phyloP scores from a whole-genome alignment of 2,113 vertebrate genomes.

The Forbesichthys agassizii region DNA sequence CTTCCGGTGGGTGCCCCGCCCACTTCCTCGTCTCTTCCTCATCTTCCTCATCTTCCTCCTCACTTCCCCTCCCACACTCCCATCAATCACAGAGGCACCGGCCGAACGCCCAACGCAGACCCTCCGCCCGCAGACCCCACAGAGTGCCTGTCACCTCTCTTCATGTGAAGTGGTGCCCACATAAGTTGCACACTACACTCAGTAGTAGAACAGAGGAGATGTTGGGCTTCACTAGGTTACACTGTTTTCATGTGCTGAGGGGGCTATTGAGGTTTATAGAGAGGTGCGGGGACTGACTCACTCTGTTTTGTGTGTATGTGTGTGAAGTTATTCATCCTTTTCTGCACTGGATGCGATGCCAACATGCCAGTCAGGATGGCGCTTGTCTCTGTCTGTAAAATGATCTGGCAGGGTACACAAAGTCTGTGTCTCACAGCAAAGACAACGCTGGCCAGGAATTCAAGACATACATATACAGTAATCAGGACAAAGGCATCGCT shows the following conservation, averaged over 20 bases:
- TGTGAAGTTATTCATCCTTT: constrained; percentile 37
- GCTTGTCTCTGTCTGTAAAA: constrained; percentile 16
- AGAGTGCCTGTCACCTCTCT: too few relatives aligned
- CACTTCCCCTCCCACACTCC: constrained; percentile 74
- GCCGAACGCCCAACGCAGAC: constrained; percentile 41
- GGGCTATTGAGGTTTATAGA: neutral
- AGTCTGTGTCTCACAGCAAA: constrained; percentile 6
- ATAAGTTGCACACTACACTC: constrained; percentile 6
- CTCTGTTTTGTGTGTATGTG: constrained; percentile 45
- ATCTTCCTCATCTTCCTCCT: constrained; percentile 70
- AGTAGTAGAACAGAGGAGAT: neutral
- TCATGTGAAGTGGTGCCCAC: constrained; percentile 5
- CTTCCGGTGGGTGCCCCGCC: too few relatives aligned
- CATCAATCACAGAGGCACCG: constrained; percentile 70
- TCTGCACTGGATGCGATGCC: constrained; percentile 19
- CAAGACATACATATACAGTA: neutral
- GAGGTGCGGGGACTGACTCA: constrained; percentile 15
- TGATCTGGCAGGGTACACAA: constrained; percentile 12
- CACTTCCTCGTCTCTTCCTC: constrained; percentile 25
- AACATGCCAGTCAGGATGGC: constrained; percentile 45
- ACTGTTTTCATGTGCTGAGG: neutral
- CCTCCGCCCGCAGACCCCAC: constrained; percentile 6
- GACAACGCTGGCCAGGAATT: constrained; percentile 7
- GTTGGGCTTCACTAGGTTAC: constrained; percentile 4
- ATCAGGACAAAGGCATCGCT: neutral